Base-by-base conservation (phyloP, 1,140 invertebrate species). In the Aphelinus certus region DNA sequence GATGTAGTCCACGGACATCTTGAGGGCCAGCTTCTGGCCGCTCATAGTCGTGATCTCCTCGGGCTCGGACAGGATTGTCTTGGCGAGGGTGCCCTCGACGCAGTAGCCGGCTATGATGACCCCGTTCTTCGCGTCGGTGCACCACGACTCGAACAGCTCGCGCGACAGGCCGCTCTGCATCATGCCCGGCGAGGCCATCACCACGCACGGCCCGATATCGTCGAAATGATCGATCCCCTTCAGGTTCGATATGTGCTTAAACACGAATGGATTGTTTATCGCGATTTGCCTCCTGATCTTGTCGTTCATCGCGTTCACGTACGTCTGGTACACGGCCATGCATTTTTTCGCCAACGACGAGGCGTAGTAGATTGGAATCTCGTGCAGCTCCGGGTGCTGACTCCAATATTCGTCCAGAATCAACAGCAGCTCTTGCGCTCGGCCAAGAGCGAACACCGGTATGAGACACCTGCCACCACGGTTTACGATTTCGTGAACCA, bases 201-300 rank as follows among this genome's bases (percentile, higher is more conserved):
- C 95, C 1, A 99, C 98, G 83, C 98, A 99, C 0, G 98, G 98
- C 0, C 98, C 98, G 78, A 99, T 96, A 85, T 99, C 98, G 83
- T 99, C 98, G 88, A 99, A 99, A 86, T 99, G 97, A 87, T 99
- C 98, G 82, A 99, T 99, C 46, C 97, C 97, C 92, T 99, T 99
- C 0, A 99, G 88, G 88, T 99, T 99, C 4, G 96, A 98, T 78
- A 99, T 99, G 83, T 99, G 98, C 81, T 98, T 96, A 87, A 99
- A 99, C 2, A 99, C 96, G 88, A 99, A 99, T 1, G 98, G 98
- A 90, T 99, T 99, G 84, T 98, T 98, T 51, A 99, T 95, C 0
- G 97, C 95, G 81, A 99, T 99, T 88, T 99, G 98, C 5, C 96
- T 87, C 42, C 95, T 91, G 79, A 99, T 99, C 83, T 94, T 94